Percentiles rank a stretch among this genome's conserved stretches.
Evolutionary conservation across 2,888 invertebrate genomes (phyloP).

Genomic region (Heteromurus nitidus): DNA sequence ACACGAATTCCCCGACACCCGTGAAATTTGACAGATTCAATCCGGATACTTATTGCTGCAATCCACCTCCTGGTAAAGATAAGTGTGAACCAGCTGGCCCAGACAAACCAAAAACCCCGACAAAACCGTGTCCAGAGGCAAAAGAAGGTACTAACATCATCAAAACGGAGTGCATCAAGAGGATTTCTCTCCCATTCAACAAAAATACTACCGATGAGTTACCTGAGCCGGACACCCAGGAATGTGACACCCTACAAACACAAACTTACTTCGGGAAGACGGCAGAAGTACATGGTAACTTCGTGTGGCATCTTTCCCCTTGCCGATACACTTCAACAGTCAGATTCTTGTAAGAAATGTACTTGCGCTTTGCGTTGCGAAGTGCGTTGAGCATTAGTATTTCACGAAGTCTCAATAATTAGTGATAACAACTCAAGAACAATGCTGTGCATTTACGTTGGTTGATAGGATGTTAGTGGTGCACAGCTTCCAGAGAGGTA

Average conservation of each 20-base stretch:
- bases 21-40: constrained; percentile 20
- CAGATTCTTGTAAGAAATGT: constrained; percentile 56
- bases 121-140: background rate
- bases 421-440: no score
- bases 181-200: background rate
- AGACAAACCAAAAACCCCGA: no score
- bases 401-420: no score
- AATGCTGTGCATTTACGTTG: background rate
- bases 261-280: constrained; percentile 23
- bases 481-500: constrained; percentile 43
- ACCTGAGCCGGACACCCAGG: background rate
- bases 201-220: background rate
- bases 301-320: constrained; percentile 61
- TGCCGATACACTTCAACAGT: constrained; percentile 27
- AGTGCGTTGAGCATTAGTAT: no score
- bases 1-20: background rate
- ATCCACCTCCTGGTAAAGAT: background rate
- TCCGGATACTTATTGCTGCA: constrained; percentile 8
- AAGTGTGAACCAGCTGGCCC: no score
- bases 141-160: background rate
- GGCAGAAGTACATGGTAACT: constrained; percentile 53
- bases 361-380: no score
- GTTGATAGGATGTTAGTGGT: constrained; percentile 30
- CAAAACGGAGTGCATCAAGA: constrained; percentile 5
- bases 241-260: background rate